Evolutionary conservation across 2,113 vertebrate genomes (phyloP).

Genomic region (Silurus meridionalis): DNA sequence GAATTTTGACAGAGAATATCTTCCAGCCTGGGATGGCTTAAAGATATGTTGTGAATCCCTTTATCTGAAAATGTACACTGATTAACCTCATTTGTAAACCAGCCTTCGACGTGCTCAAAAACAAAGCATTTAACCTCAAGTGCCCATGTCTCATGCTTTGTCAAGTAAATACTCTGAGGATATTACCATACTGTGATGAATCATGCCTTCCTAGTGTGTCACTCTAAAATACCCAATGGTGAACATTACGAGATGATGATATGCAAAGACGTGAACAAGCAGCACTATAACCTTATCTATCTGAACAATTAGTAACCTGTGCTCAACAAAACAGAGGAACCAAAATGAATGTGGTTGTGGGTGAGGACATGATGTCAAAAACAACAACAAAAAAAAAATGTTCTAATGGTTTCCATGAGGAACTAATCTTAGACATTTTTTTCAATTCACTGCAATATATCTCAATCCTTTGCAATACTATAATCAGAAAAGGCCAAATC

Average conservation of each 20-base stretch:
- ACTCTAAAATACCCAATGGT: background rate
- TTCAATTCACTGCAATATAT: too few relatives aligned
- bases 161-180: slow-evolving; percentile 22
- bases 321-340: background rate
- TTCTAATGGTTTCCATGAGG: background rate
- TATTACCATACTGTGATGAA: background rate
- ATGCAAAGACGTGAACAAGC: slow-evolving; percentile 8
- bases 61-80: background rate
- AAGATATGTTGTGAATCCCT: slow-evolving; percentile 5
- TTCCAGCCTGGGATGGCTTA: slow-evolving; percentile 1
- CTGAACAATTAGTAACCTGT: background rate
- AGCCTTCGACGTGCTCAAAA: background rate
- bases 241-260: background rate
- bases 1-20: background rate
- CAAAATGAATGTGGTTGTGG: background rate
- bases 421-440: background rate
- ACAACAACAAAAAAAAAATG: background rate
- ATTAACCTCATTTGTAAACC: background rate
- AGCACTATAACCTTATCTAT: slow-evolving; percentile 18
- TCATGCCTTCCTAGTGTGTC: background rate
- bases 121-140: background rate
- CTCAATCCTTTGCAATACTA: too few relatives aligned
- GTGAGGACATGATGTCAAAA: slow-evolving; percentile 3
- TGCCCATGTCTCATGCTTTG: slow-evolving; percentile 15
- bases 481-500: background rate